Evolutionary conservation across 2,888 invertebrate genomes (phyloP).

Genomic region (Endomychus coccineus): DNA sequence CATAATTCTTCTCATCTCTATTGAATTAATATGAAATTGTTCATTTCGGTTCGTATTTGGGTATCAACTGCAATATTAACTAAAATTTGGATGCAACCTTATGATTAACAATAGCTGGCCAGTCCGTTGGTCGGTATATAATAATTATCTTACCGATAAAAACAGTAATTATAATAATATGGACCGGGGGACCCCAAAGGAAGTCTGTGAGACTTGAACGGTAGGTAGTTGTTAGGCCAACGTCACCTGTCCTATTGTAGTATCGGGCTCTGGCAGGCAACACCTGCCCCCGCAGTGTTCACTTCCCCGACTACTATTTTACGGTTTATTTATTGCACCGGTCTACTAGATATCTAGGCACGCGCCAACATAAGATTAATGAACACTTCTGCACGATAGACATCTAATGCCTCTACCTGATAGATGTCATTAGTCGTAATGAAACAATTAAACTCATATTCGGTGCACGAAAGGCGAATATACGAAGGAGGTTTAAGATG

Average conservation of each 20-base stretch:
- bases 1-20: too few relatives aligned
- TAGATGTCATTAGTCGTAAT: too few relatives aligned
- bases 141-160: conserved; percentile 7
- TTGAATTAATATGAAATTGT: too few relatives aligned
- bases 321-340: conserved; percentile 11
- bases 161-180: conserved; percentile 10
- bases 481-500: too few relatives aligned
- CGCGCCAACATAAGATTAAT: conserved; percentile 14
- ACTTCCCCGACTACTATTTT: conserved; percentile 10
- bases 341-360: conserved; percentile 15
- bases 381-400: background rate
- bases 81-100: too few relatives aligned
- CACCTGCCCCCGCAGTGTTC: conserved; percentile 22
- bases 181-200: conserved; percentile 7
- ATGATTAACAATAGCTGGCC: too few relatives aligned
- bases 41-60: too few relatives aligned
- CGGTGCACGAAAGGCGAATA: too few relatives aligned
- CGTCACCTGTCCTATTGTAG: conserved; percentile 26
- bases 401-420: background rate
- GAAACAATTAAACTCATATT: too few relatives aligned
- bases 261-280: conserved; percentile 13
- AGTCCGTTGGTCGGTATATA: too few relatives aligned
- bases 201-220: conserved; percentile 6
- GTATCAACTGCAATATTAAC: too few relatives aligned
- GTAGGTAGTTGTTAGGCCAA: conserved; percentile 15